Conservation (phyloP, 2,797 vertebrate genomes). For the Clarias pachynema region DNA sequence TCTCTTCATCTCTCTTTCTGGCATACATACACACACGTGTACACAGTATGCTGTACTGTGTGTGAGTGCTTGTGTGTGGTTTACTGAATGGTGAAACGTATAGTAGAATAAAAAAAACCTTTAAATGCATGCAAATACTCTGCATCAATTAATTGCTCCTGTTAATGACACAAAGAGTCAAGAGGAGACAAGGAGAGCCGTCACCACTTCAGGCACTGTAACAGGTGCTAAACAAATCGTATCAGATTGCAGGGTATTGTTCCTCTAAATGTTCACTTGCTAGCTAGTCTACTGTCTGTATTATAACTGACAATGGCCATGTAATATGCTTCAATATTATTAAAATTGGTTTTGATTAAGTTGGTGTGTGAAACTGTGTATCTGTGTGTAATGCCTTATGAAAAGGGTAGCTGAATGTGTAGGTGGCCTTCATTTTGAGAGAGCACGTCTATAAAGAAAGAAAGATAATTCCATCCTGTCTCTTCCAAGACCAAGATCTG, state of each 20-base stretch:
- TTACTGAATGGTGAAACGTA: background rate
- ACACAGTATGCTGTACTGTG: background rate
- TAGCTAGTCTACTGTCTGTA: background rate
- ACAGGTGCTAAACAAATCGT: background rate
- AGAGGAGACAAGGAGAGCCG: background rate
- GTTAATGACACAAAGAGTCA: background rate
- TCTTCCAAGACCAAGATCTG: constrained; percentile 8
- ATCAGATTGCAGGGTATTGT: background rate
- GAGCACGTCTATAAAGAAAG: constrained; percentile 2
- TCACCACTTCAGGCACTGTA: background rate
- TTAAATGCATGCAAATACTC: background rate
- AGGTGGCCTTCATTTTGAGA: constrained; percentile 23
- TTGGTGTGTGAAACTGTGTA: background rate
- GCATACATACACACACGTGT: too few species aligned
- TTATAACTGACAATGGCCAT: background rate
- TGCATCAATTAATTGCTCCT: background rate
- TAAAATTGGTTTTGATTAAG: background rate
- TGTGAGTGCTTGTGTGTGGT: background rate
- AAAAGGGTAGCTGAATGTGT: constrained; percentile 29
- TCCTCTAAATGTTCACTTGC: background rate
- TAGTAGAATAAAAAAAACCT: background rate
- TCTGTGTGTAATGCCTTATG: constrained; percentile 13
- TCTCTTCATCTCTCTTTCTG: too few species aligned
- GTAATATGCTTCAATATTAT: background rate
- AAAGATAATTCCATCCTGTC: constrained; percentile 28